Conservation (phyloP, 2,888 invertebrate species). For the Drosophila lutescens region DNA sequence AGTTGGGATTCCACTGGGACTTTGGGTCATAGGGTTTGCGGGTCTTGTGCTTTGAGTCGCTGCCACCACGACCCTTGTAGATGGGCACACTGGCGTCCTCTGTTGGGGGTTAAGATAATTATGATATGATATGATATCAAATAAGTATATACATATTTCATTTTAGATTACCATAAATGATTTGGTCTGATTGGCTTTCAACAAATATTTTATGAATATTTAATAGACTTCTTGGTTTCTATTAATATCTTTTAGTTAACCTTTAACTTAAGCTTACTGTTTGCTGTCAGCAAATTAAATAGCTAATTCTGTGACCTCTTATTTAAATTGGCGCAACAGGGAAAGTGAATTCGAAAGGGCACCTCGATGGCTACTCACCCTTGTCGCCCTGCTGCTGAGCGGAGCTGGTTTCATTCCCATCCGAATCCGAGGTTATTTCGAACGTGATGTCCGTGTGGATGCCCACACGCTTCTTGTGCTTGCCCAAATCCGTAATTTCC, state of each 20-base stretch:
- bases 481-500: conserved; percentile 83
- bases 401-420: conserved; percentile 81
- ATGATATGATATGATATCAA: no score
- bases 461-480: conserved; percentile 83
- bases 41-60: conserved; percentile 69
- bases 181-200: background rate
- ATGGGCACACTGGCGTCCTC: conserved; percentile 84
- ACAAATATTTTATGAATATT: background rate
- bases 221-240: no score
- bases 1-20: conserved; percentile 81
- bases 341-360: conserved; percentile 13
- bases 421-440: conserved; percentile 82
- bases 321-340: background rate
- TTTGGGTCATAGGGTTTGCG: conserved; percentile 81
- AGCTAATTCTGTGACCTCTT: background rate
- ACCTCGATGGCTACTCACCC: conserved; percentile 60
- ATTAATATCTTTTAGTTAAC: background rate
- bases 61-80: conserved; percentile 80
- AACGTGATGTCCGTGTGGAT: conserved; percentile 85
- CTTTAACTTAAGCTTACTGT: background rate
- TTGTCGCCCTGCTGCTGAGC: conserved; percentile 81
- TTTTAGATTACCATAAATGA: no score
- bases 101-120: conserved; percentile 36
- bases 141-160: no score
- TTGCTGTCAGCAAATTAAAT: background rate